Evolutionary conservation across 2,113 vertebrate genomes (phyloP).

Genomic region (Microcebus griseorufus): DNA sequence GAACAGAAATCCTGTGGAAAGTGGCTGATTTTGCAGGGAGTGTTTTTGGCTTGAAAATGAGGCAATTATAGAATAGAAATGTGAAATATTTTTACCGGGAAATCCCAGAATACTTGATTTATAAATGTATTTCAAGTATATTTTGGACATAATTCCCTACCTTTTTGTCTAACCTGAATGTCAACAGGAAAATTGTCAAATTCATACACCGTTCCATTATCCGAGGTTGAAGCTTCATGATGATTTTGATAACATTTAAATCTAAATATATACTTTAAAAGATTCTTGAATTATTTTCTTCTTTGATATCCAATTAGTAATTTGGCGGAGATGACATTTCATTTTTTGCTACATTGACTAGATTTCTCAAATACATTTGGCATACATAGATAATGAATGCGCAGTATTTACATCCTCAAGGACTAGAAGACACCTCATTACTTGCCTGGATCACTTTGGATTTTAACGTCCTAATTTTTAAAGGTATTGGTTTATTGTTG

Average conservation of each 20-base stretch:
- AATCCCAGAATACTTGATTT: conserved; percentile 23
- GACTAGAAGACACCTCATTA: conserved; percentile 35
- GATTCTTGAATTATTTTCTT: conserved; percentile 28
- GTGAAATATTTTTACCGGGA: conserved; percentile 21
- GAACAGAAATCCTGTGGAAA: conserved; percentile 38
- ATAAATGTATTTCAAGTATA: conserved; percentile 18
- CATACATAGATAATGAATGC: background rate
- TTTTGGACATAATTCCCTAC: conserved; percentile 49
- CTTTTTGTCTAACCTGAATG: conserved; percentile 39
- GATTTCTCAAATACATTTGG: conserved; percentile 8
- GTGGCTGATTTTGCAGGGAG: background rate
- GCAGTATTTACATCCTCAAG: background rate
- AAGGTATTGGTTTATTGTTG: conserved; percentile 52
- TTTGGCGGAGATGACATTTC: background rate
- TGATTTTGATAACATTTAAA: conserved; percentile 45
- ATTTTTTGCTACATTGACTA: background rate
- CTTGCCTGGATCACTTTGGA: conserved; percentile 26
- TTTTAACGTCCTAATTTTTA: conserved; percentile 64
- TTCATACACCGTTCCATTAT: background rate
- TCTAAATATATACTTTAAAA: conserved; percentile 22
- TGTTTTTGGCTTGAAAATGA: conserved; percentile 12
- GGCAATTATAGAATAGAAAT: conserved; percentile 28
- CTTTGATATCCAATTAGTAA: conserved; percentile 25
- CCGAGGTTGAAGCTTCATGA: background rate
- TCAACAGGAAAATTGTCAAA: background rate